Base-by-base conservation (phyloP, 2,888 invertebrate genomes). In the Meteorus colon region DNA sequence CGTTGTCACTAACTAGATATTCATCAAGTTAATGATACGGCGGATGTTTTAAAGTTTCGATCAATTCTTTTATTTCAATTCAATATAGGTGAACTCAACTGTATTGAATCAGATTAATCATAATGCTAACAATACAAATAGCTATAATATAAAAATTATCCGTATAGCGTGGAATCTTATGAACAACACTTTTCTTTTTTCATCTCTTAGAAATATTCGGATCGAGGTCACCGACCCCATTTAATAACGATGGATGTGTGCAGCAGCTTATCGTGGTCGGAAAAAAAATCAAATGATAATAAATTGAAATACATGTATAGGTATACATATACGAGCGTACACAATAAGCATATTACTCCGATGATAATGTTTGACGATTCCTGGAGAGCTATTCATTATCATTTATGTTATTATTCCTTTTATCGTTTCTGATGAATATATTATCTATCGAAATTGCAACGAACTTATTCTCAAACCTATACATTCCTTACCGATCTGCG, bases 401-500 rank as follows among this genome's bases (percentile, higher is more conserved):
- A 16, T 66, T 37, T 6, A 2, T 48, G n/a, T 68, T 4, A 10
- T 62, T 3, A n/a, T 62, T 62, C 29, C 14, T 16, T 10, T 62
- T 62, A 4, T 1, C 3, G 14, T n/a, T 62, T n/a, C 37, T 45
- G 31, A 48, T 29, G n/a, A 31, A 60, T 65, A 60, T 69, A 29
- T 67, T 67, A 82, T 79, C 91, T 91, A 92, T 88, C 92, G 90
- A 85, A 92, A 92, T 84, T 94, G 94, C 79, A 93, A 90, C n/a
- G 91, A 91, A 85, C 96, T 96, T 88, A 98, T 97, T 88, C 95
- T 93, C 65, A 98, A 91, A 1, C 98, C 98, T 80, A 95, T 92
- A 41, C 94, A 93, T 85, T 97, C 96, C 89, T 96, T 97, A 1
- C 98, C 98, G 73, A 99, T 94, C 89, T 98, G 96, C 0, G 98